Base-by-base conservation (phyloP, 2,113 vertebrate species). In the Crotalus helleri region DNA sequence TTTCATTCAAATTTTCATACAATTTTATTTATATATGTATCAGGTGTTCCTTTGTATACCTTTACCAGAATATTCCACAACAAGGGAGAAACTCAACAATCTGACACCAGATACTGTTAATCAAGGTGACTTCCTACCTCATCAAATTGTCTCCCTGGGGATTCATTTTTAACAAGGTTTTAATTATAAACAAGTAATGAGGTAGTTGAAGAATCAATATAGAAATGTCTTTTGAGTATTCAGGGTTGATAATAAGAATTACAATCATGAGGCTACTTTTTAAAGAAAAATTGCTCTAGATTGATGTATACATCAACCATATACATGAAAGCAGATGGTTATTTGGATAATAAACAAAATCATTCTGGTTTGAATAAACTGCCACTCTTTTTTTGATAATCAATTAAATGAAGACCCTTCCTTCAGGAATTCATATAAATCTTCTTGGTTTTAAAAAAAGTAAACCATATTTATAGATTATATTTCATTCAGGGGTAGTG, bases 401-500 rank as follows among this genome's bases (percentile, higher is more conserved):
- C 97, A 96, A 96, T 97, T 98, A 97, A 96, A 95, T 94, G 92
- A 91, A 96, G 61, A 90, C 92, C 88, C 92, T 96, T 95, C 97
- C 95, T 97, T 96, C 93, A 94, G 91, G 94, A 97, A 97, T 97
- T 96, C 95, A 94, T 97, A 95, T 96, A 93, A 81, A 64, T 96
- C 93, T 96, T 97, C 93, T 96, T 93, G 96, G 90, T 97, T 95
- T 96, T 97, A 93, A 55, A 96, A 96, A 96, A 95, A 97, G 97
- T 97, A 94, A 96, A 95, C 93, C 96, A 94, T 94, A 86, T 93
- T 96, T 96, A 95, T 93, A 97, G 97, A 96, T 97, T 96, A 95
- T 97, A 96, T 98, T 98, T 98, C 97, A 97, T 95, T 97, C 97
- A 97, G 96, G 96, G 93, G 85, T 94, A 97, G 96, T 97, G 96